Evolutionary conservation across 2,797 vertebrate species (phyloP).

Genomic region (Lateolabrax maculatus): DNA sequence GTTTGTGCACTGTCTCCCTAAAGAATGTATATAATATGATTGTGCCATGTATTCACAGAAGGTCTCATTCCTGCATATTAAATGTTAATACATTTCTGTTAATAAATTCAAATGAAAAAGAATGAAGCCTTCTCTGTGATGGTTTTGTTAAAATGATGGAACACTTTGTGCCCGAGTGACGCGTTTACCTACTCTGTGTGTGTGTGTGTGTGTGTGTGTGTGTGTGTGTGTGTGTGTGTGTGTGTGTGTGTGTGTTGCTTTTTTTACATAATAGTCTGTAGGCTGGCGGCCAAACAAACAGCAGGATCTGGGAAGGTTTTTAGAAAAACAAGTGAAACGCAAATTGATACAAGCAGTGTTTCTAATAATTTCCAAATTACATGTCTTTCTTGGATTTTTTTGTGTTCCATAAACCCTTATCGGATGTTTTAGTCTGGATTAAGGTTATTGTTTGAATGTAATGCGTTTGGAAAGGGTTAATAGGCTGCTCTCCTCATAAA

Average conservation of each 20-base stretch:
- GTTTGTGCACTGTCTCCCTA: conserved; percentile 85
- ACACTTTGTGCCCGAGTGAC: background rate
- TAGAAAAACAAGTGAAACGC: conserved; percentile 15
- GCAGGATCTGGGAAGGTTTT: background rate
- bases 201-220: no score
- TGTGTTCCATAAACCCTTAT: background rate
- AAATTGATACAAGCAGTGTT: conserved; percentile 19
- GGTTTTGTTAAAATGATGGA: background rate
- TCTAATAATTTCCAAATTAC: conserved; percentile 23
- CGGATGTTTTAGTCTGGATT: conserved; percentile 32
- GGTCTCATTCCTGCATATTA: conserved; percentile 87
- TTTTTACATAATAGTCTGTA: background rate
- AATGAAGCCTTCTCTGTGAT: background rate
- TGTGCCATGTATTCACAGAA: conserved; percentile 94
- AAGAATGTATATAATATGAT: conserved; percentile 92
- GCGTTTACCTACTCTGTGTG: background rate
- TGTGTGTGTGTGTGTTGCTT: background rate
- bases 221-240: no score
- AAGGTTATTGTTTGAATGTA: conserved; percentile 20
- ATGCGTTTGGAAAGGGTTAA: conserved; percentile 24
- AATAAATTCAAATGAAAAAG: conserved; percentile 86
- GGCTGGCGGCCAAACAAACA: background rate
- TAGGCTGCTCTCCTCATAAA: conserved; percentile 17
- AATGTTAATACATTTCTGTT: conserved; percentile 88
- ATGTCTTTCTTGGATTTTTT: conserved; percentile 13